phyloP scores from a whole-genome alignment of 2,797 vertebrate species.

The Anolis apletophallus region DNA sequence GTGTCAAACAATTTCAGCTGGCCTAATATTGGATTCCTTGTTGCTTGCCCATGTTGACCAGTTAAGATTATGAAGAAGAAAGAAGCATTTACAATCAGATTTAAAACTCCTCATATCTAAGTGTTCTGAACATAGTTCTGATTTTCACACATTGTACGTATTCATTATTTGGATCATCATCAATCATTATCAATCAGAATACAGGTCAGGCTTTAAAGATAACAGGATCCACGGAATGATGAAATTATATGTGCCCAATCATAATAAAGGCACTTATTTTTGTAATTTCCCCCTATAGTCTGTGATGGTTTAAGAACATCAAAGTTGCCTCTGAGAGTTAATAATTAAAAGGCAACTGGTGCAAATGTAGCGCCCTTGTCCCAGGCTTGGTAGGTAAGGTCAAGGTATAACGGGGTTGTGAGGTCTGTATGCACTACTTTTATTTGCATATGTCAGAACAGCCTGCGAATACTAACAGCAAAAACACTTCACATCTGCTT shows the following conservation, averaged over 20 bases:
- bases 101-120: neutral
- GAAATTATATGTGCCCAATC: neutral
- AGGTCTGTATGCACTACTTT: conserved; percentile 69
- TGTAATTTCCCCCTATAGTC: conserved; percentile 37
- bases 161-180: neutral
- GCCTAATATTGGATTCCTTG: no score
- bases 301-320: conserved; percentile 55
- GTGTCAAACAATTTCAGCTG: no score
- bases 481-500: conserved; percentile 82
- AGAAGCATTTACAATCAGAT: neutral
- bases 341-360: conserved; percentile 74
- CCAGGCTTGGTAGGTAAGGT: conserved; percentile 72
- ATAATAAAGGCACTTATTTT: conserved; percentile 46
- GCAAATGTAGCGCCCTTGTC: conserved; percentile 69
- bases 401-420: conserved; percentile 68
- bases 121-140: neutral
- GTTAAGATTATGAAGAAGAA: no score
- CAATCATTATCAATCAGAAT: neutral
- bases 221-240: neutral
- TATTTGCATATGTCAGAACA: conserved; percentile 84
- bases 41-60: no score
- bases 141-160: neutral
- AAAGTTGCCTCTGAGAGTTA: conserved; percentile 61
- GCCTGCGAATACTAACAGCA: conserved; percentile 73
- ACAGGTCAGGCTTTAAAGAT: neutral